A percentile compares a stretch with the other conserved stretches of the same genome.
Evolutionary conservation across 23 tunicate species (phyloP).

Genomic region (Ascidia mentula): DNA sequence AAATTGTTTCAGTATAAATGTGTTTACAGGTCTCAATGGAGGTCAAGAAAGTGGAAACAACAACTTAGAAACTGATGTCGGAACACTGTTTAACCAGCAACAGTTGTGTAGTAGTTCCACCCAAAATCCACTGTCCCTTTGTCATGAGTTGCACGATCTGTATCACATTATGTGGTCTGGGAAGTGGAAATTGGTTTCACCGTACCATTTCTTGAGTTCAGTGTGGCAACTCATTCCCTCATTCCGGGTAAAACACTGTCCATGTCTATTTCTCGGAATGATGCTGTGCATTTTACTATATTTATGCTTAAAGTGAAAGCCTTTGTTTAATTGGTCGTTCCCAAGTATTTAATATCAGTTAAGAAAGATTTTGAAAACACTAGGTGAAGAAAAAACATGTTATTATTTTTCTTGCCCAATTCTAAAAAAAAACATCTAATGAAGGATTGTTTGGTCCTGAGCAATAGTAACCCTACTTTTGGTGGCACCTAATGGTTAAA

Average conservation of each 20-base stretch:
- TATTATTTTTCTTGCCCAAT: neutral
- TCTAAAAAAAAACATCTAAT: neutral
- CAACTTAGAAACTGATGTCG: neutral
- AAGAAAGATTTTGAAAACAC: neutral
- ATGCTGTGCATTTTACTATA: no score
- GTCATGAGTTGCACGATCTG: conserved; percentile 80
- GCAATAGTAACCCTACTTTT: no score
- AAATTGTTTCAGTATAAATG: neutral
- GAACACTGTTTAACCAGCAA: neutral
- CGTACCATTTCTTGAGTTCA: conserved; percentile 83
- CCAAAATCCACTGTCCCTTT: conserved; percentile 50
- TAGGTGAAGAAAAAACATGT: neutral
- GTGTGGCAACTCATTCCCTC: conserved; percentile 94
- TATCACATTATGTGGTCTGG: conserved; percentile 98
- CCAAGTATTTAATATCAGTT: no score
- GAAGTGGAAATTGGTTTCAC: conserved; percentile 93
- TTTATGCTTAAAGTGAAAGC: no score
- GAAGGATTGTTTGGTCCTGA: no score
- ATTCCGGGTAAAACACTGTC: conserved; percentile 55
- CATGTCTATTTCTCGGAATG: no score
- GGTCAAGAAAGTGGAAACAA: conserved; percentile 29
- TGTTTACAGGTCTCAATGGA: conserved; percentile 45
- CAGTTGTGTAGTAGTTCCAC: neutral
- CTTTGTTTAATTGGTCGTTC: no score
- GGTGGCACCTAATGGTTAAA: no score